Conservation (phyloP, 2,888 invertebrate genomes). For the Bhutanitis thaidina region DNA sequence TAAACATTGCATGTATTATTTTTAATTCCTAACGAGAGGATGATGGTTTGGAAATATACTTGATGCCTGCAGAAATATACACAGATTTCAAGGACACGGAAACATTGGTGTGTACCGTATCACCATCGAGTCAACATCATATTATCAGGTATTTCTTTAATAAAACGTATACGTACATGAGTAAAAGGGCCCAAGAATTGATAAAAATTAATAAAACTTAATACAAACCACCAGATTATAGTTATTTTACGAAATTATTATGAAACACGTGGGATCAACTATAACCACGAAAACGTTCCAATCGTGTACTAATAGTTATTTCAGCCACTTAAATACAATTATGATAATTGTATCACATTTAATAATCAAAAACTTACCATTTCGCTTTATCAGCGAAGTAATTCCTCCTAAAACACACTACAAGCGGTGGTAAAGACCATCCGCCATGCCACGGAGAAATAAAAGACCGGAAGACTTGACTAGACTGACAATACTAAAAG, state of each 20-base stretch:
- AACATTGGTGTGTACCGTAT: constrained; percentile 5
- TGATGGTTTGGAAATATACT: too few relatives aligned
- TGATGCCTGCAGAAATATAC: background rate
- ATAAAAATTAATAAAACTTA: constrained; percentile 20
- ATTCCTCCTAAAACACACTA: constrained; percentile 72
- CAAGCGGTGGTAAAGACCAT: constrained; percentile 67
- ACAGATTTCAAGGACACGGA: constrained; percentile 4
- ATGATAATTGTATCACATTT: constrained; percentile 31
- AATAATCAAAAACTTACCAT: constrained; percentile 61
- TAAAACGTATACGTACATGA: background rate
- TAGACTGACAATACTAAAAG: constrained; percentile 50
- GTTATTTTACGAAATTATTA: constrained; percentile 27
- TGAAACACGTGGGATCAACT: constrained; percentile 38
- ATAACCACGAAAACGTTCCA: constrained; percentile 23
- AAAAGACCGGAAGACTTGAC: constrained; percentile 69
- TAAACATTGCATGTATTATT: too few relatives aligned
- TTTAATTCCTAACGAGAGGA: too few relatives aligned
- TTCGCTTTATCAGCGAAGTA: constrained; percentile 72
- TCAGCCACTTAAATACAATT: constrained; percentile 31
- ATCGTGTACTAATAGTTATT: constrained; percentile 41
- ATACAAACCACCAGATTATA: constrained; percentile 16
- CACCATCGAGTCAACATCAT: background rate
- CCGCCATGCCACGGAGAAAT: constrained; percentile 80
- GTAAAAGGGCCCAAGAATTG: background rate
- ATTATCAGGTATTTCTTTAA: background rate